Percentiles rank a stretch among this genome's conserved stretches.
These are phyloP conservation scores for Streblospio benedicti DNA, from an alignment of 1,140 invertebrate genomes.

Conservation along the genomic window DNA sequence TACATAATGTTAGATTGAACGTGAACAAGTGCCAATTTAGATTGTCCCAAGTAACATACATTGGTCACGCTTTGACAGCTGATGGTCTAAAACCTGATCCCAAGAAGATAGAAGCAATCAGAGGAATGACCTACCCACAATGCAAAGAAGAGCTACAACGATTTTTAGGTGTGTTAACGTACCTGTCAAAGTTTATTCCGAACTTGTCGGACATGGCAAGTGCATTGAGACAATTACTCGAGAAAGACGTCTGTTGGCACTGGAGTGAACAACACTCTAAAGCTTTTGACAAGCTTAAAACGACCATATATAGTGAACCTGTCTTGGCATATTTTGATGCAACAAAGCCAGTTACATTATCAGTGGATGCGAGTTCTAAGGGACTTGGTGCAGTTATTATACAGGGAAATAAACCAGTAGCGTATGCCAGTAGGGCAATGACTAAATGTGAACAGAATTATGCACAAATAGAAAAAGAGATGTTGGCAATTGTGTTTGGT, in stretches of 20 bases:
- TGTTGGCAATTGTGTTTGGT: neutral
- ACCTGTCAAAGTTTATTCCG: neutral
- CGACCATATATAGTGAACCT: neutral
- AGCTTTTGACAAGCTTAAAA: constrained; percentile 7
- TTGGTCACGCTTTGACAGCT: constrained; percentile 34
- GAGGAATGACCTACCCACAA: constrained; percentile 25
- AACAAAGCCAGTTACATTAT: neutral
- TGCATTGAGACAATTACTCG: constrained; percentile 37
- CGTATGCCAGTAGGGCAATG: constrained; percentile 3
- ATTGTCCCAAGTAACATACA: constrained; percentile 25
- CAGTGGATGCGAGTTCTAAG: neutral
- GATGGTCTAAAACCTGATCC: constrained; percentile 32
- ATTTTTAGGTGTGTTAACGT: neutral
- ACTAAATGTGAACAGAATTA: neutral
- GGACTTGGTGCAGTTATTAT: neutral
- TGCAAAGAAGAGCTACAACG: neutral
- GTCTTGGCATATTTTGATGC: neutral
- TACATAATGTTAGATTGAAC: constrained; percentile 13
- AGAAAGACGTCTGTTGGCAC: constrained; percentile 23
- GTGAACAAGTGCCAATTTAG: constrained; percentile 10
- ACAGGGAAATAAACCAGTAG: neutral
- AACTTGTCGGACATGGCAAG: constrained; percentile 13
- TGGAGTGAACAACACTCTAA: constrained; percentile 19
- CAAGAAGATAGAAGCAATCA: constrained; percentile 33
- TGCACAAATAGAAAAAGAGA: neutral